These are phyloP conservation scores for Pelecanus crispus DNA, from an alignment of 2,113 vertebrate genomes.

Conservation along the genomic window DNA sequence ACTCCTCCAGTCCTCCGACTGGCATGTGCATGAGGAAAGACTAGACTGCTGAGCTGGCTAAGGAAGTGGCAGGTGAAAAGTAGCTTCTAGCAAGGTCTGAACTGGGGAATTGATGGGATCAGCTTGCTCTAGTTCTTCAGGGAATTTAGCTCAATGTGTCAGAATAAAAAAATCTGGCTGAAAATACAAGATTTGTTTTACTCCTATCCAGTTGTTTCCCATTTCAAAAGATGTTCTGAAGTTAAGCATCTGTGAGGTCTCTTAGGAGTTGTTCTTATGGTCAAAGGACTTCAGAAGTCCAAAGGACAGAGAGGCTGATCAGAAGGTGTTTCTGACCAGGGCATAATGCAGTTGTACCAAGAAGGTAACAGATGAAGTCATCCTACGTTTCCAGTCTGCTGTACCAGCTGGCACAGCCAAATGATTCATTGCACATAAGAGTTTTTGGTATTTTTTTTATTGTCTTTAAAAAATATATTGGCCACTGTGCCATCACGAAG, in stretches of 20 bases:
- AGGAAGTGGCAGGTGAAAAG: not conserved
- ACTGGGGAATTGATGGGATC: not conserved
- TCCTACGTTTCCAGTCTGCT: not conserved
- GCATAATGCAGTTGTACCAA: not conserved
- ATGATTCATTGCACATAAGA: not conserved
- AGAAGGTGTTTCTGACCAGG: not conserved
- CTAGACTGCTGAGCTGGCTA: not conserved
- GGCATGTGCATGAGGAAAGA: not conserved
- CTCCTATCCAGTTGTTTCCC: not conserved
- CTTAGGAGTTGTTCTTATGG: not conserved
- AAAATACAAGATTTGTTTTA: not conserved
- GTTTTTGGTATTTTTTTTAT: not conserved
- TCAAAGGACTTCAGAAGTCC: not conserved
- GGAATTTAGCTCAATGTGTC: not conserved
- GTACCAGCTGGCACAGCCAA: not conserved
- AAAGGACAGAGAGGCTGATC: not conserved
- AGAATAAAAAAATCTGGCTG: not conserved
- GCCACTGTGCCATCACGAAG: not conserved
- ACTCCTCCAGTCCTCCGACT: not conserved
- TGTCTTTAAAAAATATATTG: not conserved
- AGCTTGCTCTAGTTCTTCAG: not conserved
- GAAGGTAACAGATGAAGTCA: not conserved
- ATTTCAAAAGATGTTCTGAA: not conserved
- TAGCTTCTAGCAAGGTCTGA: not conserved
- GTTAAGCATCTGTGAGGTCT: not conserved